Percentiles rank a stretch among this genome's conserved stretches.
Evolutionary conservation across 2,888 invertebrate genomes (phyloP).

Genomic region (Sminthurides aquaticus): DNA sequence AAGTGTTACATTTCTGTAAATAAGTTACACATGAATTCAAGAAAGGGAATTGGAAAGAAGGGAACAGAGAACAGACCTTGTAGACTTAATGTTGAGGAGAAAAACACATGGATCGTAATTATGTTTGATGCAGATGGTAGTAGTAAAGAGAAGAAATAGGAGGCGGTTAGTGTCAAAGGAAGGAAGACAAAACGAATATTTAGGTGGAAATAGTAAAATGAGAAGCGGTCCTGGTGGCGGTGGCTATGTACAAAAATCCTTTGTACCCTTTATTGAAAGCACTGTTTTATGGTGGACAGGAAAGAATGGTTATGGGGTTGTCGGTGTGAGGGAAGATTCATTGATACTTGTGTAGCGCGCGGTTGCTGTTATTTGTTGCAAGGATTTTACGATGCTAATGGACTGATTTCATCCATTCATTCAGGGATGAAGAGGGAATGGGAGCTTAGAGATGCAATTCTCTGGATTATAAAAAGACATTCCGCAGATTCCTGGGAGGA

Average conservation of each 20-base stretch:
- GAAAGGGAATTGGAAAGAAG: too few species aligned
- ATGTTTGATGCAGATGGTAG: background rate
- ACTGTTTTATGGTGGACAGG: background rate
- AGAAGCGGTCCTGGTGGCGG: background rate
- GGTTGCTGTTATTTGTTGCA: background rate
- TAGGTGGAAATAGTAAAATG: background rate
- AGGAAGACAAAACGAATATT: background rate
- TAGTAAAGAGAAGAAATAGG: background rate
- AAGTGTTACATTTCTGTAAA: too few species aligned
- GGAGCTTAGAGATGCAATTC: too few species aligned
- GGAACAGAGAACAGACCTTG: too few species aligned
- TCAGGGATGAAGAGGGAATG: too few species aligned
- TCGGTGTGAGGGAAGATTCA: background rate
- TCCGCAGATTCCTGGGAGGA: too few species aligned
- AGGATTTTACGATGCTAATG: background rate
- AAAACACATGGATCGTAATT: background rate
- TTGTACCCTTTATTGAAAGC: background rate
- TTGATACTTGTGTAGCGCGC: background rate
- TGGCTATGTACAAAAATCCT: background rate
- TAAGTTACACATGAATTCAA: too few species aligned
- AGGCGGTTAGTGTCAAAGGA: background rate
- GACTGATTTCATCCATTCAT: too few species aligned
- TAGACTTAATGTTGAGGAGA: too few species aligned
- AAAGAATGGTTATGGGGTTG: constrained; percentile 7
- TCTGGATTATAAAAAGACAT: too few species aligned